Evolutionary conservation across 64 coral and sea anemone genomes (phyloP).

Genomic region (Montipora efflorescens): DNA sequence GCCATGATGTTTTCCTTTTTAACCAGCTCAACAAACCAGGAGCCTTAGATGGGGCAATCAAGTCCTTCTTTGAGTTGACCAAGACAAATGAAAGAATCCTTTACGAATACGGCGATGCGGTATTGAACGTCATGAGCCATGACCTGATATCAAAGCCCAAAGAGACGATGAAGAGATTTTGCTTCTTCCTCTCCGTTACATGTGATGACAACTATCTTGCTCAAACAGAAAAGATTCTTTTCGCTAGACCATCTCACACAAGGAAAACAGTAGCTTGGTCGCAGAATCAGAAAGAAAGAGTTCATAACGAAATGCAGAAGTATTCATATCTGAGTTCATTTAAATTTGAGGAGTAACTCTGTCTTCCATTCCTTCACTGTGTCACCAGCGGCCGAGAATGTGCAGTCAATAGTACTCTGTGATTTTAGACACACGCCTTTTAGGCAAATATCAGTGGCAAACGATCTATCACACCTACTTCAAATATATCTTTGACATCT

Average conservation of each 20-base stretch:
- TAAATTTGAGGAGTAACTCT: neutral
- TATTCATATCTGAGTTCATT: conserved; percentile 47
- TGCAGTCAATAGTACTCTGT: too few relatives aligned
- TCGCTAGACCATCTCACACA: conserved; percentile 37
- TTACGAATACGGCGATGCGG: conserved; percentile 9
- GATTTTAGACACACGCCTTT: too few relatives aligned
- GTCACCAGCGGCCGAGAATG: too few relatives aligned
- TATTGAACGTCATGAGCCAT: conserved; percentile 26
- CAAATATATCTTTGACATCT: too few relatives aligned
- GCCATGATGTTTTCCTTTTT: neutral
- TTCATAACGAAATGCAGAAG: conserved; percentile 29
- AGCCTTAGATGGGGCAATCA: neutral
- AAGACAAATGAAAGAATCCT: conserved; percentile 28
- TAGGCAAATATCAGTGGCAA: too few relatives aligned
- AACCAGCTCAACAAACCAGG: conserved; percentile 10
- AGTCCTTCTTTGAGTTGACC: conserved; percentile 14
- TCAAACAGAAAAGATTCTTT: conserved; percentile 58
- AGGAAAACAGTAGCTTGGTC: conserved; percentile 57
- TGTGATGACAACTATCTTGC: conserved; percentile 44
- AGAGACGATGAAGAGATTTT: conserved; percentile 48
- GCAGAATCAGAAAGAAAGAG: conserved; percentile 38
- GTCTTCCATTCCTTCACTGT: too few relatives aligned
- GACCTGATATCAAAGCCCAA: conserved; percentile 56
- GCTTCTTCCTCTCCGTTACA: conserved; percentile 32
- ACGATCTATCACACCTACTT: too few relatives aligned